A percentile compares a stretch with the other conserved stretches of the same genome.
These are phyloP conservation scores for Spondyliosoma cantharus DNA, from an alignment of 2,797 vertebrate genomes.

Conservation along the genomic window DNA sequence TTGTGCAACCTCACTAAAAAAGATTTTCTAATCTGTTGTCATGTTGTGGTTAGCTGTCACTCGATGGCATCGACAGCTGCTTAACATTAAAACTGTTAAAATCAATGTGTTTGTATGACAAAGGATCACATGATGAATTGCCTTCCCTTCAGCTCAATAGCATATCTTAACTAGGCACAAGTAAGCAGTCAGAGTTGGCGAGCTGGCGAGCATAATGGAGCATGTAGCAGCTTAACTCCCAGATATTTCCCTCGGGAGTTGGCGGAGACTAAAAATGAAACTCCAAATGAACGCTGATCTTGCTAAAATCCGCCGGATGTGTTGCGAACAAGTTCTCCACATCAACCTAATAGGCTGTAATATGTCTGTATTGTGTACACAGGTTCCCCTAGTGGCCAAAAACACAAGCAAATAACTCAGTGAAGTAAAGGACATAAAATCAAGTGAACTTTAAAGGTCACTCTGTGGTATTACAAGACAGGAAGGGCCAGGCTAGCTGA, in stretches of 20 bases:
- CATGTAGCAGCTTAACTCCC: background rate
- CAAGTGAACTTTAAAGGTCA: background rate
- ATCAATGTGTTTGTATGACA: background rate
- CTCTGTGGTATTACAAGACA: too few species aligned
- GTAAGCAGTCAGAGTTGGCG: background rate
- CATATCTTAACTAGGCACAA: background rate
- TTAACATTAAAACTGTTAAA: background rate
- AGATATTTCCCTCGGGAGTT: background rate
- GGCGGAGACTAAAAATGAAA: background rate
- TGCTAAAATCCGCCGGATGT: background rate
- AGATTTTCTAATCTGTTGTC: background rate
- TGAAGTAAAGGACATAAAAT: background rate
- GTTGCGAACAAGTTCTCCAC: background rate
- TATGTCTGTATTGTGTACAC: background rate
- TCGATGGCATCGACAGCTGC: background rate
- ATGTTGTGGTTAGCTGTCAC: background rate
- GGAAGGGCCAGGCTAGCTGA: too few species aligned
- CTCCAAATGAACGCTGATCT: background rate
- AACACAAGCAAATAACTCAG: background rate
- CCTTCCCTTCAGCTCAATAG: background rate
- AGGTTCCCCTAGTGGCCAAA: background rate
- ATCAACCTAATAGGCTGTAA: background rate
- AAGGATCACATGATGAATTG: background rate
- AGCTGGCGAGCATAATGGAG: background rate
- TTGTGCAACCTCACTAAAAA: slow-evolving; percentile 17